Base-by-base conservation (phyloP, 1,140 invertebrate species). In the Drosophila sp. region DNA sequence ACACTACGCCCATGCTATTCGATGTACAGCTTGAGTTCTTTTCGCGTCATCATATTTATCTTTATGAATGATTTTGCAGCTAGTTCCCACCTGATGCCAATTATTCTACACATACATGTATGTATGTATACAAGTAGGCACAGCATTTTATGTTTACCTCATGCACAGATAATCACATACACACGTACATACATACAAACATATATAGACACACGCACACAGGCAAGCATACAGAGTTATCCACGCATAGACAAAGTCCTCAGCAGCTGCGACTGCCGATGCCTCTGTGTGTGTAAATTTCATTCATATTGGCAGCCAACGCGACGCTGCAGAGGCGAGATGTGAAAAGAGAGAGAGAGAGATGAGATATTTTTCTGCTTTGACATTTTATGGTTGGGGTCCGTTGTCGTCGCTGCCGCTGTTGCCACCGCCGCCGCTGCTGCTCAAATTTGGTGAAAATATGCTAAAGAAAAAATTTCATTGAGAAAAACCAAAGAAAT, bases 231-330 rank as follows among this genome's bases (percentile, higher is more conserved):
- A 17, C 17, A 17, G 17, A 17, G 17, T 17, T 17, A 17, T 17
- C 17, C 17, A 17, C 17, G 17, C 17, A 17, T 17, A 17, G 17
- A 17, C 17, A 17, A 17, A 17, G 17, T 17, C 78, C 64, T 57
- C 35, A 47, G 27, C 66, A 25, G 23, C 60, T 47, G 56, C 29
- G 47, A 40, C 54, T 61, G 56, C 69, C 68, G 73, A 56, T 75
- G 60, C 75, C 41, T 60, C 17, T 75, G 70, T 78, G 74, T 85
- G 81, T 79, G 82, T 85, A 85, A 72, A 86, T 86, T 85, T 85
- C 82, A 85, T 85, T 85, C 82, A 85, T 85, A 72, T 81, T 81
- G 79, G 70, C 66, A 79, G 82, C 75, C 79, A 86, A 79, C 74
- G 79, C 82, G 78, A 81, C 72, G 69, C 71, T 69, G 68, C 47